Evolutionary conservation across 1,140 invertebrate species (phyloP).

Genomic region (Zeugodacus cucurbitae): DNA sequence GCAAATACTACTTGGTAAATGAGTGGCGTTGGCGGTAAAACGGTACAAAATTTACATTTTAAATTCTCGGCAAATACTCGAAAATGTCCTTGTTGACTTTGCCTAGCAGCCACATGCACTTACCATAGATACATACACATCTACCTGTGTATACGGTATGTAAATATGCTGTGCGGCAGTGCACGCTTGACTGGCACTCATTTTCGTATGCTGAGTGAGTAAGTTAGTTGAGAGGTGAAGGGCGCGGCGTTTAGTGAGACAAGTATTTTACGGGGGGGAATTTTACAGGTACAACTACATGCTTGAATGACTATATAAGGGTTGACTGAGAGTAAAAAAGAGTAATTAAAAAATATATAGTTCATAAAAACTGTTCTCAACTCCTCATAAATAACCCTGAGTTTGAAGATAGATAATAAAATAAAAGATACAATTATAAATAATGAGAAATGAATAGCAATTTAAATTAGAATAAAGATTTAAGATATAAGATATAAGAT

Average conservation of each 20-base stretch:
- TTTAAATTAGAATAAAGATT: too few species aligned
- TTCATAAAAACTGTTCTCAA: too few species aligned
- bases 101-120: not conserved
- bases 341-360: too few species aligned
- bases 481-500: too few species aligned
- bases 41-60: slow-evolving; percentile 39
- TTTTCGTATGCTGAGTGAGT: not conserved
- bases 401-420: too few species aligned
- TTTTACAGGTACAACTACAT: not conserved
- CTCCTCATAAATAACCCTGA: too few species aligned
- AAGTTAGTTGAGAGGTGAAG: not conserved
- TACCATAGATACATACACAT: not conserved
- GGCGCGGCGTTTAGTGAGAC: not conserved
- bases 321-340: not conserved
- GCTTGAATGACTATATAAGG: not conserved
- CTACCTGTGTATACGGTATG: not conserved
- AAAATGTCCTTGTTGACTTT: slow-evolving; percentile 33
- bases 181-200: not conserved
- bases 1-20: not conserved
- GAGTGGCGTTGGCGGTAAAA: not conserved
- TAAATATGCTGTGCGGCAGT: not conserved
- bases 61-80: slow-evolving; percentile 28
- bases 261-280: not conserved
- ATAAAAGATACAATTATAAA: too few species aligned
- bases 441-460: too few species aligned